These are phyloP conservation scores for Larimichthys crocea DNA, from an alignment of 2,113 vertebrate genomes.

Conservation along the genomic window DNA sequence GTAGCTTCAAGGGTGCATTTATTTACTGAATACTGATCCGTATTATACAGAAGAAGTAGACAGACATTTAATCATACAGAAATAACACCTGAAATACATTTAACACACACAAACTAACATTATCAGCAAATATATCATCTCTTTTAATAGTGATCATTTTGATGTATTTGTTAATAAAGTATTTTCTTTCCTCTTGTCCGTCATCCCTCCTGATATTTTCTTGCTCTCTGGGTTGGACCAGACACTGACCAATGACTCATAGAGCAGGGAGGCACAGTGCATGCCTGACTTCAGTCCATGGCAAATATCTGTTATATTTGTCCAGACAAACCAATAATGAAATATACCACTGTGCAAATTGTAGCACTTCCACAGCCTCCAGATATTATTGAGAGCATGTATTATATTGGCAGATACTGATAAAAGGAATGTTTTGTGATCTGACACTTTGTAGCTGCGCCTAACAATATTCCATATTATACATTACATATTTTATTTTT, in stretches of 20 bases:
- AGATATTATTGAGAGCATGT: neutral
- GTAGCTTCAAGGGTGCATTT: no score
- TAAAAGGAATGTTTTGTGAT: neutral
- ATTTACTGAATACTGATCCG: no score
- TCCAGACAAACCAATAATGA: slow-evolving; percentile 23
- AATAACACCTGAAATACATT: neutral
- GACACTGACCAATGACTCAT: slow-evolving; percentile 44
- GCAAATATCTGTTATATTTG: slow-evolving; percentile 27
- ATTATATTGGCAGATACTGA: neutral
- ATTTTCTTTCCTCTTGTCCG: neutral
- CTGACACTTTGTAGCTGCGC: neutral
- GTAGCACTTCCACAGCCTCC: neutral
- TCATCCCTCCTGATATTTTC: slow-evolving; percentile 6
- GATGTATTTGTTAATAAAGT: neutral
- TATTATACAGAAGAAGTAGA: no score
- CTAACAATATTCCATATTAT: slow-evolving; percentile 58
- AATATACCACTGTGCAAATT: slow-evolving; percentile 7
- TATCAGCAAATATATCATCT: neutral
- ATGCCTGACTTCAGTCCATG: slow-evolving; percentile 13
- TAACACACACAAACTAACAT: neutral
- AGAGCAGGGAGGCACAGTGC: neutral
- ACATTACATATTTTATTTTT: neutral
- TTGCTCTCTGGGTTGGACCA: slow-evolving; percentile 29
- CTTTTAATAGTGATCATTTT: neutral
- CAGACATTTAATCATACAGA: neutral